These are phyloP conservation scores for Athene cunicularia DNA, from an alignment of 2,113 vertebrate species.

Conservation along the genomic window DNA sequence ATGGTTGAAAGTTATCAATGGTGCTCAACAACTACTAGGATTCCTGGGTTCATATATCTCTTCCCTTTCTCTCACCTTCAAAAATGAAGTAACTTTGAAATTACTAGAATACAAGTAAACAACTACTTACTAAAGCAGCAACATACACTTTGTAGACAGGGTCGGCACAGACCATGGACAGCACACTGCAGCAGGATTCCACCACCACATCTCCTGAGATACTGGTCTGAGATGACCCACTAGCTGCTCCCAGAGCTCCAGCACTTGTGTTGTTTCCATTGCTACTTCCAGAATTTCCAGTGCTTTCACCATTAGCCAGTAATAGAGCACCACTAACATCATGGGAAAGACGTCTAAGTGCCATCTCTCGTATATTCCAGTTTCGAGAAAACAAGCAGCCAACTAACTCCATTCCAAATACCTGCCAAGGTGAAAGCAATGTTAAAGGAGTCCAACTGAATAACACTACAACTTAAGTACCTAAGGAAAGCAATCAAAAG, in stretches of 20 bases:
- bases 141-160: conserved; percentile 94
- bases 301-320: conserved; percentile 89
- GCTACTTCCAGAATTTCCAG: conserved; percentile 77
- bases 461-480: background rate
- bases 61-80: background rate
- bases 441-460: background rate
- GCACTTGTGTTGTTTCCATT: conserved; percentile 56
- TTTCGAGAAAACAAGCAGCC: conserved; percentile 92
- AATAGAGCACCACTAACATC: conserved; percentile 89
- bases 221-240: conserved; percentile 74
- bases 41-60: background rate
- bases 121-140: conserved; percentile 89
- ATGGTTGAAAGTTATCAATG: background rate
- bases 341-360: conserved; percentile 87
- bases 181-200: conserved; percentile 87
- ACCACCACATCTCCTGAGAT: conserved; percentile 85
- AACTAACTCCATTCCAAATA: conserved; percentile 89
- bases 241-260: conserved; percentile 65
- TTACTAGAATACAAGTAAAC: background rate
- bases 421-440: conserved; percentile 64
- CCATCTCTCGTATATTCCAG: conserved; percentile 93
- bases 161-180: conserved; percentile 90
- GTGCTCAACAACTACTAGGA: background rate
- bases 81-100: background rate
- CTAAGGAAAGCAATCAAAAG: background rate